Evolutionary conservation across 2,113 vertebrate species (phyloP).

Genomic region (Pan troglodytes): NHGRI_mPanTro3-v2.1_pri NC_072401.2:41261001-41261500

Average conservation of each 20-base stretch:
- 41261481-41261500: fast-evolving
- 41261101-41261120: background rate
- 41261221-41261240: background rate
- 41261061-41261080: background rate
- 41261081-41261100: background rate
- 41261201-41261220: background rate
- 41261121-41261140: fast-evolving
- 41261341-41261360: background rate
- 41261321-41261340: background rate
- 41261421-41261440: fast-evolving
- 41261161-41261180: background rate
- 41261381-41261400: background rate
- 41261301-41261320: background rate
- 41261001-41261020: background rate
- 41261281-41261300: background rate
- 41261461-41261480: background rate
- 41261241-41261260: background rate
- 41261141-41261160: background rate
- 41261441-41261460: background rate
- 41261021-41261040: background rate
- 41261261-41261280: background rate
- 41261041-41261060: background rate
- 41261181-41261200: background rate
- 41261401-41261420: background rate
- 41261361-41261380: fast-evolving